Conservation (phyloP, 2,888 invertebrate genomes). For the Morpho deidamia region DNA sequence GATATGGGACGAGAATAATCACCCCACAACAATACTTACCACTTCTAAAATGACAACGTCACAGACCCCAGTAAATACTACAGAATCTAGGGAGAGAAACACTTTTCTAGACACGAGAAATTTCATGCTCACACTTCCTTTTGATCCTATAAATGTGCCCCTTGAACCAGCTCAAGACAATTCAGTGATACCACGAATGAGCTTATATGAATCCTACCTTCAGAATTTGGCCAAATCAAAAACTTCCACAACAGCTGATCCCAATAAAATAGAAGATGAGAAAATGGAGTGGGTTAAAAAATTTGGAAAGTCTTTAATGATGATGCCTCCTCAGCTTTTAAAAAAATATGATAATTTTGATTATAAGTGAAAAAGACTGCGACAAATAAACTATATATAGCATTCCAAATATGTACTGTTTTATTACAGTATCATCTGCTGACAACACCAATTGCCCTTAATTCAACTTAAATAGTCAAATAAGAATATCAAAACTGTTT, state of each 20-base stretch:
- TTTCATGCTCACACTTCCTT: conserved; percentile 57
- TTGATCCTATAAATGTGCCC: conserved; percentile 60
- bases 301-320: conserved; percentile 39
- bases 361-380: conserved; percentile 24
- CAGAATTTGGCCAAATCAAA: conserved; percentile 44
- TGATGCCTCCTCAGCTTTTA: conserved; percentile 32
- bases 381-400: not conserved
- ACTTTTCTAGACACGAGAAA: conserved; percentile 42
- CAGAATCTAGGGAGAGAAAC: conserved; percentile 29
- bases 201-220: conserved; percentile 64
- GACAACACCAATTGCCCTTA: no score
- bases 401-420: no score
- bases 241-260: conserved; percentile 45
- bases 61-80: conserved; percentile 24
- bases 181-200: conserved; percentile 61
- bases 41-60: conserved; percentile 20
- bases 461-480: no score
- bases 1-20: conserved; percentile 63
- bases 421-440: no score
- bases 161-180: conserved; percentile 62
- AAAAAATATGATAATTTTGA: conserved; percentile 39
- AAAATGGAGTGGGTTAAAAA: conserved; percentile 39
- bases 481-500: no score
- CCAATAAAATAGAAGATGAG: conserved; percentile 30
- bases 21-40: conserved; percentile 36